Percentiles rank a stretch among this genome's conserved stretches.
Evolutionary conservation across 2,797 vertebrate genomes (phyloP).

Genomic region (Arvicola amphibius): DNA sequence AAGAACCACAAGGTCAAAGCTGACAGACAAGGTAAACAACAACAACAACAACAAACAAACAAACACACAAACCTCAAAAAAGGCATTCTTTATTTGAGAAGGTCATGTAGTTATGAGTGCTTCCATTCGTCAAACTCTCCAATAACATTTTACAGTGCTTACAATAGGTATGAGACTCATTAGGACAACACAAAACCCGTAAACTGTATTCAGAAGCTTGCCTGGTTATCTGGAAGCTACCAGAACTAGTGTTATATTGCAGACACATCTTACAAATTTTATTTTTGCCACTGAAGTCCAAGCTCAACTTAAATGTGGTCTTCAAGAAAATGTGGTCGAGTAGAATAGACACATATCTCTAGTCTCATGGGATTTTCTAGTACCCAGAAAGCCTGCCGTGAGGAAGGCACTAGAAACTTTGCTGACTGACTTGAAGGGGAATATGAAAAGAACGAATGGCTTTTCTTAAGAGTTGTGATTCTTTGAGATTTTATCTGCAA

Average conservation of each 20-base stretch:
- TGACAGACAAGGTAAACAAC: not conserved
- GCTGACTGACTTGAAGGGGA: not conserved
- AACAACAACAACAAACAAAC: not conserved
- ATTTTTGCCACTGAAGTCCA: not conserved
- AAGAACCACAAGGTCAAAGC: not conserved
- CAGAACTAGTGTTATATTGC: not conserved
- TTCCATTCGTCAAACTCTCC: not conserved
- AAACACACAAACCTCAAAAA: too few relatives aligned
- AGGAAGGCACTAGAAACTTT: not conserved
- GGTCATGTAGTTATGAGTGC: not conserved
- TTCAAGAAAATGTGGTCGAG: not conserved
- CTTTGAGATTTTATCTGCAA: conserved; percentile 34
- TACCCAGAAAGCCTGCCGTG: not conserved
- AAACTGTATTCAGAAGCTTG: not conserved
- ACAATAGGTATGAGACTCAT: not conserved
- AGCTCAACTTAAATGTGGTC: not conserved
- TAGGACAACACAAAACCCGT: not conserved
- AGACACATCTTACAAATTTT: not conserved
- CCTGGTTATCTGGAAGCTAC: not conserved
- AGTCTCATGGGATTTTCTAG: not conserved
- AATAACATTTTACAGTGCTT: not conserved
- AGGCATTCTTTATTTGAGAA: not conserved
- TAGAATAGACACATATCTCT: not conserved
- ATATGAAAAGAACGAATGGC: not conserved
- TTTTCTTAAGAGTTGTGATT: not conserved